Evolutionary conservation across 2,888 invertebrate species (phyloP).

Genomic region (Crematogaster levior): DNA sequence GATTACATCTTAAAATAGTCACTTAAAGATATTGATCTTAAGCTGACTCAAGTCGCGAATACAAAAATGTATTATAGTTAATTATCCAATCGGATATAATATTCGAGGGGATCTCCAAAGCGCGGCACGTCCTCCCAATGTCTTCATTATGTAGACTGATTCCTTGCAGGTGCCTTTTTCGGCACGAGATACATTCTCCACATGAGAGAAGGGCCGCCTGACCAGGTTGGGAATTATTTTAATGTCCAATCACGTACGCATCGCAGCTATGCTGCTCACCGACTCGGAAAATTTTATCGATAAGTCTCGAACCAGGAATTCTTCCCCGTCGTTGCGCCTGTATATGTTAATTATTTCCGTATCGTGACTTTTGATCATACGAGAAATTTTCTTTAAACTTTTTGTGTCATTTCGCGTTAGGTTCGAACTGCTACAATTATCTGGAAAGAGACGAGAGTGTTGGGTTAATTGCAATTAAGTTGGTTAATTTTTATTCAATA

Average conservation of each 20-base stretch:
- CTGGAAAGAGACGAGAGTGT: not conserved
- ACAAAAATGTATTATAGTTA: constrained; percentile 72
- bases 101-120: constrained; percentile 30
- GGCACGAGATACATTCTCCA: constrained; percentile 60
- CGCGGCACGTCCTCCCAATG: constrained; percentile 69
- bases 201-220: constrained; percentile 70
- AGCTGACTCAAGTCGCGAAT: constrained; percentile 59
- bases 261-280: constrained; percentile 60
- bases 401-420: not conserved
- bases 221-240: constrained; percentile 77
- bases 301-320: constrained; percentile 72
- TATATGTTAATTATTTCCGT: constrained; percentile 27
- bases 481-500: not conserved
- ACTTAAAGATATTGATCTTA: constrained; percentile 10
- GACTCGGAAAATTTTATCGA: constrained; percentile 79
- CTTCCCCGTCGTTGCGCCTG: constrained; percentile 53
- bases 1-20: constrained; percentile 35
- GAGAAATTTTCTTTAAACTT: not conserved
- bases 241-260: constrained; percentile 75
- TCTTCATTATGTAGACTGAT: constrained; percentile 82
- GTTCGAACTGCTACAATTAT: not conserved
- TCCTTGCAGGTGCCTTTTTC: constrained; percentile 80
- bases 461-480: constrained; percentile 26
- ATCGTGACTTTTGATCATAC: not conserved
- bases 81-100: constrained; percentile 67